Percentiles rank a stretch among this genome's conserved stretches.
Conservation (phyloP, 2,888 invertebrate genomes). For the Cataglyphis cursor region DNA sequence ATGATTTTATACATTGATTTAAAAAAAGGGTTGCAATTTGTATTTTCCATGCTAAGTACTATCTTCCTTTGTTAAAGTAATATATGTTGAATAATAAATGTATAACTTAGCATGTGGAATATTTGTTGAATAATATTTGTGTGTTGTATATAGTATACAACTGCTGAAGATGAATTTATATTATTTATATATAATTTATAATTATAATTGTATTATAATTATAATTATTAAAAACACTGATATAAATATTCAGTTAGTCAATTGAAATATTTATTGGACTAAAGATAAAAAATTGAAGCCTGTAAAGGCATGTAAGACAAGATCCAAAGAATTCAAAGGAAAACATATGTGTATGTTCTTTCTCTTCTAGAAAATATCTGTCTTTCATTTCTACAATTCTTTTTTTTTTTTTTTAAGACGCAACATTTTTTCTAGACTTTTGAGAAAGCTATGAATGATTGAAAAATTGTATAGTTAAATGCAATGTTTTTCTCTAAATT, state of each 20-base stretch:
- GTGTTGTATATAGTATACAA: slow-evolving; percentile 20
- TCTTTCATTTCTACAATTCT: background rate
- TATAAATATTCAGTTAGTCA: background rate
- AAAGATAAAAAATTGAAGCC: background rate
- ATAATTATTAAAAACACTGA: background rate
- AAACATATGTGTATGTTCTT: background rate
- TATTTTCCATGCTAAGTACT: slow-evolving; percentile 43
- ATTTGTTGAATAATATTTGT: slow-evolving; percentile 24
- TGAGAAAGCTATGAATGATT: background rate
- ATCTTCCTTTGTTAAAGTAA: slow-evolving; percentile 24
- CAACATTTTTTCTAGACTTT: background rate
- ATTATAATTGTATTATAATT: slow-evolving; percentile 9
- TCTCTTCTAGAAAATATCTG: background rate
- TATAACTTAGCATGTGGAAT: slow-evolving; percentile 45
- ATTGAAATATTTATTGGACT: slow-evolving; percentile 16
- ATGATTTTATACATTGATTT: slow-evolving; percentile 24
- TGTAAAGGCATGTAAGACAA: background rate
- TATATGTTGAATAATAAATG: background rate
- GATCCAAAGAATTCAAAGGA: background rate
- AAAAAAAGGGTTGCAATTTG: slow-evolving; percentile 51
- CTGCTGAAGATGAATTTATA: slow-evolving; percentile 33
- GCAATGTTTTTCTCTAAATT: background rate
- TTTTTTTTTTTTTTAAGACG: background rate
- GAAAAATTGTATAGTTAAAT: background rate
- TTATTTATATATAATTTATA: slow-evolving; percentile 43